phyloP scores from a whole-genome alignment of 2,888 invertebrate species.

The Cantharis nigra region DNA sequence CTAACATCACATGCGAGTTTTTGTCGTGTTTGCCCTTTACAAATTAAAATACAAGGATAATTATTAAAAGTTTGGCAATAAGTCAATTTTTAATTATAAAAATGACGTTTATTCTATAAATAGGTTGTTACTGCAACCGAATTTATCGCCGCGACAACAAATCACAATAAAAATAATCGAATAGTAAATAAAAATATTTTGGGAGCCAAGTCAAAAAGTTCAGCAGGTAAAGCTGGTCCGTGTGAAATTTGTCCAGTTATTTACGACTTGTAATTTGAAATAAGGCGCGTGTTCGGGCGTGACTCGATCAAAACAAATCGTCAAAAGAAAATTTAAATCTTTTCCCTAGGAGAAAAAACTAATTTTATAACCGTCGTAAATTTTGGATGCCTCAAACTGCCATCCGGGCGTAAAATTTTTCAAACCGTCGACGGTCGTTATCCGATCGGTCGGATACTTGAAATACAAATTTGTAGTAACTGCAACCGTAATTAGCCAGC shows the following conservation, averaged over 20 bases:
- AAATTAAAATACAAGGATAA: conserved; percentile 8
- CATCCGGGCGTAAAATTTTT: not conserved
- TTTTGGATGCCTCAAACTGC: not conserved
- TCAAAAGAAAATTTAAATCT: not conserved
- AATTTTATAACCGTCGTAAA: not conserved
- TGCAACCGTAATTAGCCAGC: not conserved
- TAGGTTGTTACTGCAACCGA: conserved; percentile 2
- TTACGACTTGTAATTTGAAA: not conserved
- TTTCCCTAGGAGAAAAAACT: not conserved
- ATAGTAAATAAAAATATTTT: not conserved
- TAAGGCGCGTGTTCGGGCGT: not conserved
- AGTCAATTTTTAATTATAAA: conserved; percentile 17
- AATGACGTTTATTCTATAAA: conserved; percentile 5
- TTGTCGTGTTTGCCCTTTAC: not conserved
- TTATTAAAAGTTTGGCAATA: conserved; percentile 11
- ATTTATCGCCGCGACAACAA: conserved; percentile 1
- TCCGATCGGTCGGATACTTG: not conserved
- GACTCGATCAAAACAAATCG: not conserved
- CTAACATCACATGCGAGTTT: not conserved
- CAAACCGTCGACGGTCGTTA: not conserved
- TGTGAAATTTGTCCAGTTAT: not conserved
- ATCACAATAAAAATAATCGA: not conserved
- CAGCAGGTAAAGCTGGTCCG: not conserved
- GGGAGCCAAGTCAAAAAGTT: not conserved
- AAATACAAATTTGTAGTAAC: not conserved